These are phyloP conservation scores for Ceyx cyanopectus DNA, from an alignment of 2,113 vertebrate genomes.

Conservation along the genomic window DNA sequence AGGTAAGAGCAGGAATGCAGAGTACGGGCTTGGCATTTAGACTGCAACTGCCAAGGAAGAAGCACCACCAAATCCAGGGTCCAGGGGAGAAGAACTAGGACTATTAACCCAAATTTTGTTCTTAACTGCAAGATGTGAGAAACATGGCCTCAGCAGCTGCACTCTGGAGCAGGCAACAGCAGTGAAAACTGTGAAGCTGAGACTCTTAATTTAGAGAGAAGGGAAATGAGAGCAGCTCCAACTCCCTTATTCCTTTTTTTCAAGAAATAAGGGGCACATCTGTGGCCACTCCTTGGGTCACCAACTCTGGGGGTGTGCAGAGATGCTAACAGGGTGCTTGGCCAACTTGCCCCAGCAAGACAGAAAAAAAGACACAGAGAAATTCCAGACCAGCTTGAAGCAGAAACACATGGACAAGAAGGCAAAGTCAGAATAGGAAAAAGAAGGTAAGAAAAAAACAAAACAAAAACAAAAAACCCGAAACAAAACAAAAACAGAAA, in stretches of 20 bases:
- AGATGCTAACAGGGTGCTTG: background rate
- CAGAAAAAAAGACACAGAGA: background rate
- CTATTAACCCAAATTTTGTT: background rate
- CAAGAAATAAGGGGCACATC: background rate
- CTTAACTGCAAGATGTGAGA: background rate
- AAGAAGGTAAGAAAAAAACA: background rate
- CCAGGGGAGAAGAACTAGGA: background rate
- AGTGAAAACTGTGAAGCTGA: background rate
- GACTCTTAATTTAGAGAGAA: background rate
- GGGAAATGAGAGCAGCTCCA: background rate
- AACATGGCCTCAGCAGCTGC: background rate
- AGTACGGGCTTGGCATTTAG: background rate
- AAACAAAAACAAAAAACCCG: background rate
- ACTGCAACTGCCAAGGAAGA: background rate
- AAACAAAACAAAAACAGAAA: background rate
- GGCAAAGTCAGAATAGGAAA: background rate
- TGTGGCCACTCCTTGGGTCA: background rate
- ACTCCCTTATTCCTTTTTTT: background rate
- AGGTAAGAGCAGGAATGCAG: background rate
- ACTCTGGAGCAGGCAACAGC: background rate
- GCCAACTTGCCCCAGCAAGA: accelerated
- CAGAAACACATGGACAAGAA: background rate
- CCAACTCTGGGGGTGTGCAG: accelerated
- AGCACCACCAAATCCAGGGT: accelerated
- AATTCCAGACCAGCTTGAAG: background rate